Base-by-base conservation (phyloP, 2,888 invertebrate genomes). In the Drosophila quasianomalipes region DNA sequence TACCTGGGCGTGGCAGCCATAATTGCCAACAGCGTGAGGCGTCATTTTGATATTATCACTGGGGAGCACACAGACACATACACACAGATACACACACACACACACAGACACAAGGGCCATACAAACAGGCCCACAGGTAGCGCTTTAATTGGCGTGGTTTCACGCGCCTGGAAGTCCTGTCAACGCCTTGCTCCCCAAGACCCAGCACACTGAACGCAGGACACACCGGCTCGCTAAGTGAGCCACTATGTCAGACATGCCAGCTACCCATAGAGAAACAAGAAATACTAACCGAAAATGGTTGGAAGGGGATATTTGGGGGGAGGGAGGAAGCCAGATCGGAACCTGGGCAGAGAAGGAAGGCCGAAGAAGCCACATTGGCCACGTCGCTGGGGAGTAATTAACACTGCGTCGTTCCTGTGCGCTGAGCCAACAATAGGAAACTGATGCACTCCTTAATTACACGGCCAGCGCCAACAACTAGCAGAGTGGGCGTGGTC, bases 361-460 rank as follows among this genome's bases (percentile, higher is more conserved):
- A 57, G 28, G 28, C 37, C 31, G 19, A 41, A 54, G 54, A 31
- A 33, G 53, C 22, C 59, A 52, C 51, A 51, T 51, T 10, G 51
- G 60, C 39, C 65, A 35, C 26, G 41, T 49, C 82, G 49, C 71
- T 70, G 61, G 89, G 76, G 90, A 90, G 90, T 85, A 85, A 85
- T 85, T 85, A 85, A 88, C 89, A 83, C 90, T 85, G 85, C 85
- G 90, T 77, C 85, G 88, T 60, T 74, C 51, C 73, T 64, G 81
- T 53, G 37, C 80, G 59, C 74, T 66, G 72, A 63, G 90, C 78
- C 88, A 85, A 88, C 85, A 85, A 74, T 85, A 76, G 68, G 61
- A 57, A 71, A 67, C 81, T 85, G 87, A 61, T 85, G 74, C 84
- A 85, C 85, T 76, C 76, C 76, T 85, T 85, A 85, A 85, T 85